A percentile compares a stretch with the other conserved stretches of the same genome.
These are phyloP conservation scores for Macaca mulatta DNA, from an alignment of 2,113 vertebrate species.

Conservation along the genomic window DNA sequence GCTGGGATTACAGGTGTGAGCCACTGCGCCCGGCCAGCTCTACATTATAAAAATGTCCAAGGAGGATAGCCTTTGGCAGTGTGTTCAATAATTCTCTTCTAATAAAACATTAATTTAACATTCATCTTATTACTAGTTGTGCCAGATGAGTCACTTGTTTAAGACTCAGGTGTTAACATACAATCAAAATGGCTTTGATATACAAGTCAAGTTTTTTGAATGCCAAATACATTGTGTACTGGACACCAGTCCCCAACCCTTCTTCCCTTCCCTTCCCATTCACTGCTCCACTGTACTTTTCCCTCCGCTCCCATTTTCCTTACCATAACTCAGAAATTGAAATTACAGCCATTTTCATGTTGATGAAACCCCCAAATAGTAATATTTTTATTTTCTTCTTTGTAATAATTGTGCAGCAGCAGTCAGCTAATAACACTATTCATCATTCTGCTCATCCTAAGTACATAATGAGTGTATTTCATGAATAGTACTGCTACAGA, in stretches of 20 bases:
- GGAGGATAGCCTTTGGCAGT: background rate
- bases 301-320: background rate
- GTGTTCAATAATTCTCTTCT: constrained; percentile 38
- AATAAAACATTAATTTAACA: background rate
- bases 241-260: background rate
- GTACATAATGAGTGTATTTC: background rate
- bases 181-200: constrained; percentile 36
- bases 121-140: constrained; percentile 5
- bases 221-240: background rate
- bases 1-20: too few relatives aligned
- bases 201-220: background rate
- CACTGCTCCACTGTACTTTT: background rate
- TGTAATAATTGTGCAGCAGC: background rate
- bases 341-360: background rate
- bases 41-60: background rate
- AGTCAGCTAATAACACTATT: background rate
- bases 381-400: constrained; percentile 35
- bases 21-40: background rate
- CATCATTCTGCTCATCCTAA: background rate
- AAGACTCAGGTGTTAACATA: background rate
- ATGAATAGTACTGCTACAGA: background rate
- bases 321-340: background rate
- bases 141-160: constrained; percentile 2
- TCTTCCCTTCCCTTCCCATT: background rate
- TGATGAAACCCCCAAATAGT: background rate